phyloP scores from a whole-genome alignment of 2,113 vertebrate species.

The Xiphias gladius region DNA sequence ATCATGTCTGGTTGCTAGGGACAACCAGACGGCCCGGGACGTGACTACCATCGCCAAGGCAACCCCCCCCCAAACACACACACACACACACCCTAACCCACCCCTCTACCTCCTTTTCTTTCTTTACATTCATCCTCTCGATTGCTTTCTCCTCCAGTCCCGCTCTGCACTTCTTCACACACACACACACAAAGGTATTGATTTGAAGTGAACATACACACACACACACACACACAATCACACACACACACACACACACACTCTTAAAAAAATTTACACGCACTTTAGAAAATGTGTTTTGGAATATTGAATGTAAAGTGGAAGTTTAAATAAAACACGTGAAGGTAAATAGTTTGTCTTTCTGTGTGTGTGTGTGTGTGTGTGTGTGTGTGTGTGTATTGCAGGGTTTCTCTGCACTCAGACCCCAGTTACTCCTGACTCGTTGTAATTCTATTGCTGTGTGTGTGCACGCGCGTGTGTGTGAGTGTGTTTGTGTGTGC shows the following conservation, averaged over 20 bases:
- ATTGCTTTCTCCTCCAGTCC: conserved; percentile 45
- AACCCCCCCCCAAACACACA: conserved; percentile 72
- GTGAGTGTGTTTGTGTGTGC: conserved; percentile 60
- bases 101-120: conserved; percentile 61
- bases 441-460: conserved; percentile 75
- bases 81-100: conserved; percentile 62
- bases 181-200: conserved; percentile 15
- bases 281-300: conserved; percentile 50
- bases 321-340: conserved; percentile 53
- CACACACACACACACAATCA: conserved; percentile 81
- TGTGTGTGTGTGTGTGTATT: conserved; percentile 35
- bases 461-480: conserved; percentile 48
- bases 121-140: conserved; percentile 68
- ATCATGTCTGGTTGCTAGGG: conserved; percentile 98
- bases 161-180: conserved; percentile 84
- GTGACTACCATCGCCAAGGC: conserved; percentile 97
- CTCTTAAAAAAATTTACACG: conserved; percentile 33
- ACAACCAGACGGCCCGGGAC: conserved; percentile 97
- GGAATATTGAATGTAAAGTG: conserved; percentile 39
- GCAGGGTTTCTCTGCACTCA: conserved; percentile 53
- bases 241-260: conserved; percentile 38
- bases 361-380: conserved; percentile 27
- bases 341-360: conserved; percentile 1
- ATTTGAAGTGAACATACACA: conserved; percentile 37
- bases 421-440: conserved; percentile 65